phyloP scores from a whole-genome alignment of 2,888 invertebrate species.

The Shargacucullia verbasci region DNA sequence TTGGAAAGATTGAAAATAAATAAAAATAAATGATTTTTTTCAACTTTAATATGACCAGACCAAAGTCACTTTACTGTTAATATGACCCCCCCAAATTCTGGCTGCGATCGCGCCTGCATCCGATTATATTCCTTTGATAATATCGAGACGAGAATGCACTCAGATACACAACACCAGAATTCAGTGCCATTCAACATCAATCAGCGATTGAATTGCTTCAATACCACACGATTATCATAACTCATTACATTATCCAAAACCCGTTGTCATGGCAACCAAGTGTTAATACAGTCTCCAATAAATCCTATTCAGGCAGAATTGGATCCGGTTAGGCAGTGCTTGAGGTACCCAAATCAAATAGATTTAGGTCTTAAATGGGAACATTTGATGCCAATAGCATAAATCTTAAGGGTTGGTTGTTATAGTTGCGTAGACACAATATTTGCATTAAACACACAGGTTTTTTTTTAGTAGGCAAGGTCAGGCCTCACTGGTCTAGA shows the following conservation, averaged over 20 bases:
- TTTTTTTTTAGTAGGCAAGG: no score
- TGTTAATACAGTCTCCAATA: constrained; percentile 10
- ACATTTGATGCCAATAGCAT: constrained; percentile 8
- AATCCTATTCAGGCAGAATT: constrained; percentile 36
- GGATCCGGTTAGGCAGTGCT: constrained; percentile 13
- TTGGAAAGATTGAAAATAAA: no score
- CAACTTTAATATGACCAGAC: no score
- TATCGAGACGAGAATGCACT: no score
- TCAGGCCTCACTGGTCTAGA: no score
- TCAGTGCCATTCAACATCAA: constrained; percentile 4
- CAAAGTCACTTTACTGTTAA: no score
- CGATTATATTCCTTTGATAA: no score
- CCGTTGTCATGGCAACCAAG: constrained; percentile 6
- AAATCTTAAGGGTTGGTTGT: constrained; percentile 10
- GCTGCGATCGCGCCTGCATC: no score
- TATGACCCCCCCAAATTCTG: no score
- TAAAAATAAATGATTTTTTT: no score
- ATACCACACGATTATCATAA: constrained; percentile 25
- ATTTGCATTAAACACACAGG: no score
- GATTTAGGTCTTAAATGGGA: constrained; percentile 31
- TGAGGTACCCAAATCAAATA: constrained; percentile 16
- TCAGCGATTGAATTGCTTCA: constrained; percentile 22
- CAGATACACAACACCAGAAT: neutral
- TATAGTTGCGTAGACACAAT: no score
- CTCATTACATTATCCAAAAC: constrained; percentile 12